Percentiles rank a stretch among this genome's conserved stretches.
Conservation (phyloP, 2,113 vertebrate species). For the Odontesthes bonariensis region DNA sequence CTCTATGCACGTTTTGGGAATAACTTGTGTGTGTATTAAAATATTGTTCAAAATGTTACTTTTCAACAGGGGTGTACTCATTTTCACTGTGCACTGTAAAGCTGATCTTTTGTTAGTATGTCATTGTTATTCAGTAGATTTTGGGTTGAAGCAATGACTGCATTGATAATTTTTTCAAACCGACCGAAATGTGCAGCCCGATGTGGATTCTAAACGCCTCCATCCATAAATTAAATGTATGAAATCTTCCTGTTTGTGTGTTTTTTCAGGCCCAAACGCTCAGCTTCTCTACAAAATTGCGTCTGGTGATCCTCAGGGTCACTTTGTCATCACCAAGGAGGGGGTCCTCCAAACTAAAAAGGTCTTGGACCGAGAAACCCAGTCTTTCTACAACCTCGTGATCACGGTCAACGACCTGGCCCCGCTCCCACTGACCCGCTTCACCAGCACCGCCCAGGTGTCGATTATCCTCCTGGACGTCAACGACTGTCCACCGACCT, state of each 20-base stretch:
- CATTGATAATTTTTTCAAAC: background rate
- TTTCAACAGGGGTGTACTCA: too few relatives aligned
- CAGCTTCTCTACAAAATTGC: conserved; percentile 89
- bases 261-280: conserved; percentile 88
- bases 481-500: conserved; percentile 91
- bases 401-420: conserved; percentile 92
- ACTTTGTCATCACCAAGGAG: conserved; percentile 84
- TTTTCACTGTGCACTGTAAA: too few relatives aligned
- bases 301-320: conserved; percentile 89
- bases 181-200: too few relatives aligned
- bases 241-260: too few relatives aligned
- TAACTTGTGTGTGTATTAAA: too few relatives aligned
- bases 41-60: too few relatives aligned
- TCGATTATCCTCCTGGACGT: conserved; percentile 95
- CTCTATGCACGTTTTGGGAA: too few relatives aligned
- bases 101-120: background rate
- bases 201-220: too few relatives aligned
- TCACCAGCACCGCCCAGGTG: conserved; percentile 93
- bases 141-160: background rate
- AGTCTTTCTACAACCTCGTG: conserved; percentile 96
- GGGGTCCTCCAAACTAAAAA: conserved; percentile 86
- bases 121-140: too few relatives aligned
- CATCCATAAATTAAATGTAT: background rate
- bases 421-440: conserved; percentile 77
- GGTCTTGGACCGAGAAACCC: conserved; percentile 90